Evolutionary conservation across 2,113 vertebrate species (phyloP), one percentile per base, ranked within the genome.

Genomic region (Rhynchomys soricoides): DNA sequence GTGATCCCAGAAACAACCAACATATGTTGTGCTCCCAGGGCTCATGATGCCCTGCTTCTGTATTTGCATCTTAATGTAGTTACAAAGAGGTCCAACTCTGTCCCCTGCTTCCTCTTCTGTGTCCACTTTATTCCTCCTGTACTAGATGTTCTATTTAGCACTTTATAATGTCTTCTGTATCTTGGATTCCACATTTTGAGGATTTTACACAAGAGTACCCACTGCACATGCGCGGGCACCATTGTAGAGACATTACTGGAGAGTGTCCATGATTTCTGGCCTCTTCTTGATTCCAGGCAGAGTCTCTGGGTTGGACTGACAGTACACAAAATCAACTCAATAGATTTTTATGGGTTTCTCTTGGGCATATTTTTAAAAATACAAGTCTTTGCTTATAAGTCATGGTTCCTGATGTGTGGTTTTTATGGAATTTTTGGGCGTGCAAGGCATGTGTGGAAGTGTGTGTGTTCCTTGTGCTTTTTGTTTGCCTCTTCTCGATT

Each of bases 1-100:
- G 29, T 26, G 85, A 29, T 6, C 2, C 12, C 62, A 17, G 55
- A 13, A 34, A 40, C 3, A 26, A 52, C 4, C 26, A 7, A 10
- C 8, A 31, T 3, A 52, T 3, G 5, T 19, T 16, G 24, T 11
- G 16, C 24, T 31, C 31, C 11, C 16, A 24, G 24, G 29, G 0
- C 5, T 29, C 40, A 5, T 11, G 43, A 29, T 15, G 15, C 31
- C 26, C 5, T 40, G 16, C 64, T 26, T 74, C 24, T 15, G 29
- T 43, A 24, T 66, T 11, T 9, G 11, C 77, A 45, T 11, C 7
- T 37, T 21, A 37, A 12, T 55, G 4, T 8, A 68, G 7, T 52
- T 43, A 1, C n/a, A 45, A 37, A 82, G 50, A 74, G 5, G 12
- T 16, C 24, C 19, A 55, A 0, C 48, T 52, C 48, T 10, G 3